A percentile compares a stretch with the other conserved stretches of the same genome.
phyloP scores from a whole-genome alignment of 2,888 invertebrate genomes.

The Resseliella maxima region DNA sequence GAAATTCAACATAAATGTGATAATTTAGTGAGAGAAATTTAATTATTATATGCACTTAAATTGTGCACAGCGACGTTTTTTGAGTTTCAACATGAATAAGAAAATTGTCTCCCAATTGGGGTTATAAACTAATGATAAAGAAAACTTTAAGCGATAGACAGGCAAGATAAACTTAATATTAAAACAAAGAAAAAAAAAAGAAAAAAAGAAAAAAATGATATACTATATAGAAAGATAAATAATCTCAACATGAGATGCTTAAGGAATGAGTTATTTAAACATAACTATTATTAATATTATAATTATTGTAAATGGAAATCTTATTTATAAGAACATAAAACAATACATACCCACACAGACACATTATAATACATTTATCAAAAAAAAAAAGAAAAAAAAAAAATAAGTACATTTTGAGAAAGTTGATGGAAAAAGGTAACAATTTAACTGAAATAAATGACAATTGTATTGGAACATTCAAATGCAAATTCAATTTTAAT shows the following conservation, averaged over 20 bases:
- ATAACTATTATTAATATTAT: background rate
- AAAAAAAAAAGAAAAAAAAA: no score
- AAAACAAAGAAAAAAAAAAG: background rate
- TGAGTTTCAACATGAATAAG: background rate
- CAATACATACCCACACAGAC: no score
- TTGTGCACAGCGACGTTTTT: background rate
- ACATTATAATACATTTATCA: slow-evolving; percentile 12
- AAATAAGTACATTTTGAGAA: slow-evolving; percentile 5
- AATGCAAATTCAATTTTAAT: background rate
- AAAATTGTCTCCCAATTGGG: background rate
- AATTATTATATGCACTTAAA: background rate
- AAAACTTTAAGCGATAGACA: no score
- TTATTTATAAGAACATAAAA: slow-evolving; percentile 17
- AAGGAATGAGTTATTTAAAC: background rate
- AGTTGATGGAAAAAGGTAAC: background rate
- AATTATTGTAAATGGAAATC: slow-evolving; percentile 3
- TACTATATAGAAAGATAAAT: background rate
- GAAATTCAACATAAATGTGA: slow-evolving; percentile 3
- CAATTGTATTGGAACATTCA: background rate
- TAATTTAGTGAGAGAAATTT: background rate
- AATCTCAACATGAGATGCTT: background rate
- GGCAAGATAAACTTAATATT: background rate
- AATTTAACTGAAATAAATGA: background rate
- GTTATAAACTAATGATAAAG: no score
- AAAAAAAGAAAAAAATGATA: background rate